Evolutionary conservation across 2,113 vertebrate genomes (phyloP), one percentile per base, ranked within the genome.

Genomic region (Galeopterus variegatus): DNA sequence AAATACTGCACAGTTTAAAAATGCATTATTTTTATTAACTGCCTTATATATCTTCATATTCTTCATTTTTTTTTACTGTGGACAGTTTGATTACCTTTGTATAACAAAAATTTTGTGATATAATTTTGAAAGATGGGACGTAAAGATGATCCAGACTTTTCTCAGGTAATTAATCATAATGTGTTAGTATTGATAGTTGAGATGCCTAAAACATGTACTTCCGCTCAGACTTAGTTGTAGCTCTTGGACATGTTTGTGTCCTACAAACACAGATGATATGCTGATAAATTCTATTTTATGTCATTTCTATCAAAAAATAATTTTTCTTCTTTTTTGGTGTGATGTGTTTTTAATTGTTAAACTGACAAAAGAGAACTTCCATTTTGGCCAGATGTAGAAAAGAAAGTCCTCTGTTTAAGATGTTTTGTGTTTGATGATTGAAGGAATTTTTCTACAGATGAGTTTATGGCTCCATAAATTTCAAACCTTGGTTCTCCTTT

Each of bases 1-100:
- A 60, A 26, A 93, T 12, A 92, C 19, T 19, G 24, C 6, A 36
- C 23, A 94, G 4, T 75, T 97, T 96, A 67, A 79, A 84, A 88
- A 80, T 58, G 28, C 33, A 73, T 6, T 12, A 48, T 67, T 80
- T 86, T 19, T 41, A 14, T 90, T 79, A 84, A 62, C 41, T 93
- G 24, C 28, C 31, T 79, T 56, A 3, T 60, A 24, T 5, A 14
- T 79, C n/a, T 52, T 80, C 10, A 23, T 75, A 13, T 73, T 48
- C n/a, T 28, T 33, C 65, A 11, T 18, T 6, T 70, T 54, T 76
- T 80, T 88, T 81, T 76, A 52, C 41, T 54, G 23, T 31, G 24
- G 76, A 67, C 48, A 28, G 7, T 72, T 45, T 88, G 69, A 62
- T 81, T 62, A 36, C 60, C 5, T 92, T 88, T 64, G 6, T 50